Evolutionary conservation across 2,113 vertebrate genomes (phyloP), one percentile per base, ranked within the genome.

Genomic region (Brachyhypopomus occidentalis): DNA sequence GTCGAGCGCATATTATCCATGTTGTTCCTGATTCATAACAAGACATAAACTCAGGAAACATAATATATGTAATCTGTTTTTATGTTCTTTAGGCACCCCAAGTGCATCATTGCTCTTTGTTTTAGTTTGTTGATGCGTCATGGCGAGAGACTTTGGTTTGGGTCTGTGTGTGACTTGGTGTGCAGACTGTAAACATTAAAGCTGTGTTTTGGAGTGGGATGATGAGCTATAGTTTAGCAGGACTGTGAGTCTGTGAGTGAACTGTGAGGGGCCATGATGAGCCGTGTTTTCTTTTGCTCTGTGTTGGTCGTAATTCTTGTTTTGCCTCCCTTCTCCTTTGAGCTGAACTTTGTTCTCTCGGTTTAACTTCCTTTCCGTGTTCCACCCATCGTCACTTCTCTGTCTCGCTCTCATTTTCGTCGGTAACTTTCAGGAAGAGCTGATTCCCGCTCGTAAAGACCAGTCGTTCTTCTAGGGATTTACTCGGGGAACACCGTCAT

Each of bases 291-390:
- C 56, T 63, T 62, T 25, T 2, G 11, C 16, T 19, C n/a, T n/a
- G 17, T 19, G 5, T 52, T 52, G 9, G 8, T 45, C 9, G 41
- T 45, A 45, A 45, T 45, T 48, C 20, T 23, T 64, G 11, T 23
- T 69, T 41, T 25, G 5, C 55, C 60, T 71, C 30, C 7, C 58
- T 45, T 48, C 45, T 66, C 34, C 16, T 80, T 67, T 5, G 69
- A 3, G 27, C 38, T 81, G 83, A 27, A 73, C 73, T 77, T 80
- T 85, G 60, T 48, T 41, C 80, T 59, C 22, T 34, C 22, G 64
- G 25, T 69, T 81, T 38, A 19, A 48, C 36, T 80, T 85, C 52
- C 36, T 80, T 9, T 36, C 20, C 60, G 59, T 71, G 58, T 52
- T 30, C 72, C 55, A 4, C 78, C 77, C 27, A 27, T 34, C 27